A percentile compares a stretch with the other conserved stretches of the same genome.
These are phyloP conservation scores for Acanthosoma haemorrhoidale DNA, from an alignment of 2,888 invertebrate species.

Conservation along the genomic window DNA sequence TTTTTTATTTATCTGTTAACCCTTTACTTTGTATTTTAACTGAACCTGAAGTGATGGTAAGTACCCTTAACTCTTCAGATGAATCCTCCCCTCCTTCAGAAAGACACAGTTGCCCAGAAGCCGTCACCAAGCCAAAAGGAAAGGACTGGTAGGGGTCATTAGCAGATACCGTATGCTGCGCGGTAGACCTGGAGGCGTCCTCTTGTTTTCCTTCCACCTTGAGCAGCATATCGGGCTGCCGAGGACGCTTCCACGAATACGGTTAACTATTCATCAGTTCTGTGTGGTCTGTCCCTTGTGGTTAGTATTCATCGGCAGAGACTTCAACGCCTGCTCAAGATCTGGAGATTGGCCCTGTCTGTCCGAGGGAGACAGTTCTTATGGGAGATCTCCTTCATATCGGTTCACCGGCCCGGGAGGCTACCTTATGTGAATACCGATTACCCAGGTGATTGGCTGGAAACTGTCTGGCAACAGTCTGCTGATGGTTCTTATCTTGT, in stretches of 20 bases:
- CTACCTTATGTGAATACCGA: not conserved
- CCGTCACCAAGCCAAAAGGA: no score
- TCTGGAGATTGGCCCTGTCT: not conserved
- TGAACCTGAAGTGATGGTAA: no score
- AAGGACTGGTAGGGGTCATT: not conserved
- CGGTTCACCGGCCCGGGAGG: not conserved
- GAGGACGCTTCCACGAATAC: slow-evolving; percentile 1
- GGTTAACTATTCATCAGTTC: slow-evolving; percentile 5
- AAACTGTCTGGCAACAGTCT: not conserved
- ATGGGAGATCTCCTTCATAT: slow-evolving; percentile 3
- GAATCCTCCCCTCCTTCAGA: no score
- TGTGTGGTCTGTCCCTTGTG: not conserved
- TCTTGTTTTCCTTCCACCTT: no score
- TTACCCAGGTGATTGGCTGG: not conserved
- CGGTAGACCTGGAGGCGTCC: not conserved
- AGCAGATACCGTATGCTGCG: not conserved
- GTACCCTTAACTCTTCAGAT: no score
- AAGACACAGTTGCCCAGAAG: no score
- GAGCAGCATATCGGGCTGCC: no score
- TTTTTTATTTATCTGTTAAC: no score
- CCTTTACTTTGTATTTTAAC: no score
- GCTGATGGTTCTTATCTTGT: no score
- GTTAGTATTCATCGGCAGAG: not conserved
- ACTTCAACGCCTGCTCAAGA: slow-evolving; percentile 1
- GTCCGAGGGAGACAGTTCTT: not conserved